A percentile compares a stretch with the other conserved stretches of the same genome.
These are phyloP conservation scores for Dasyornis broadbenti DNA, from an alignment of 2,113 vertebrate species.

Conservation along the genomic window DNA sequence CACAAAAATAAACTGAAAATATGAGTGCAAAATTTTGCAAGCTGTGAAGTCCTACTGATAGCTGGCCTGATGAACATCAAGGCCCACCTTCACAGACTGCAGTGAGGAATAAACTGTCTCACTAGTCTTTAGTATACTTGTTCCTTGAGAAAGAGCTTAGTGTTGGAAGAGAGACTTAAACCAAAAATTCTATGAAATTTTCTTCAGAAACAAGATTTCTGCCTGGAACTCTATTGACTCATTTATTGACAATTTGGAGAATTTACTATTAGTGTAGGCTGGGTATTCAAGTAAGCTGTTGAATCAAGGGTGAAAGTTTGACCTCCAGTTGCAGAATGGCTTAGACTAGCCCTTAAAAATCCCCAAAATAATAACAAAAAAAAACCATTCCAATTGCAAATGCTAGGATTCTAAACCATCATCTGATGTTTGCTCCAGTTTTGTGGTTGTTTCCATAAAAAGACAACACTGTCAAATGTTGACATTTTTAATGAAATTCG, in stretches of 20 bases:
- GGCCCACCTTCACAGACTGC: neutral
- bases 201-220: neutral
- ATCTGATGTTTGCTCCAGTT: neutral
- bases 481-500: neutral
- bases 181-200: neutral
- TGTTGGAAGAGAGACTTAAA: neutral
- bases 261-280: neutral
- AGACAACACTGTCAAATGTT: neutral
- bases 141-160: neutral
- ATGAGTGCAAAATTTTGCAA: neutral
- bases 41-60: neutral
- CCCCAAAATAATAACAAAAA: fast-evolving
- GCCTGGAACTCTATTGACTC: neutral
- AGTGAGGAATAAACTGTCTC: neutral
- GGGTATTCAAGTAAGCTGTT: neutral
- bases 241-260: neutral
- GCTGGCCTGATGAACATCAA: neutral
- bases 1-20: neutral
- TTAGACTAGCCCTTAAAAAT: neutral
- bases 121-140: neutral
- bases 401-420: neutral
- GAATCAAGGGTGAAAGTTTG: neutral
- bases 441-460: neutral
- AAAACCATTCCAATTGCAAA: neutral
- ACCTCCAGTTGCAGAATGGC: neutral